Evolutionary conservation across 2,797 vertebrate species (phyloP).

Genomic region (Acanthurus tractus): DNA sequence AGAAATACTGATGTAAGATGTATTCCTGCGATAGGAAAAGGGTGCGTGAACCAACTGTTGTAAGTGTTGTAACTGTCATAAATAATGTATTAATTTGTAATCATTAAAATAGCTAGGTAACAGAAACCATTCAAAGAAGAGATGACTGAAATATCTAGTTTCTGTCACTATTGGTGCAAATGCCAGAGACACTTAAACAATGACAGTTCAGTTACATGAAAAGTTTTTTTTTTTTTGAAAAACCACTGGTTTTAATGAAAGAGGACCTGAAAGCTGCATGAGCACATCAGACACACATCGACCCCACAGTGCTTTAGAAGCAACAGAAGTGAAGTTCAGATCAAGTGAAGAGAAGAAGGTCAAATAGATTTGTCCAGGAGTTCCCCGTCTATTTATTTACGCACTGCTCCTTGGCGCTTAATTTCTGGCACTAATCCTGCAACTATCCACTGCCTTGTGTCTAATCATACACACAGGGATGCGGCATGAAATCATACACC

Average conservation of each 20-base stretch:
- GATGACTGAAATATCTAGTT: too few species aligned
- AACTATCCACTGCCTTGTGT: slow-evolving; percentile 28
- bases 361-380: slow-evolving; percentile 57
- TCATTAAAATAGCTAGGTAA: too few species aligned
- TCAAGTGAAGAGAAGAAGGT: slow-evolving; percentile 47
- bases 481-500: slow-evolving; percentile 70
- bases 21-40: background rate
- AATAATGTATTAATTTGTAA: too few species aligned
- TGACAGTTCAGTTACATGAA: too few species aligned
- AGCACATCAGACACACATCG: background rate
- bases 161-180: too few species aligned
- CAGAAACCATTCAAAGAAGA: too few species aligned
- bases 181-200: too few species aligned
- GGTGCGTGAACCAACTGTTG: background rate
- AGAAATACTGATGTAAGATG: background rate
- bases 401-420: slow-evolving; percentile 55
- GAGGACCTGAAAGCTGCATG: background rate
- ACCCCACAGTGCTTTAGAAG: background rate
- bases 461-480: slow-evolving; percentile 61
- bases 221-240: too few species aligned
- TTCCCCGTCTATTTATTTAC: slow-evolving; percentile 67
- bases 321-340: slow-evolving; percentile 21
- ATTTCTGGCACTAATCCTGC: slow-evolving; percentile 53
- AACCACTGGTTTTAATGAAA: background rate
- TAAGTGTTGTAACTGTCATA: too few species aligned